Percentiles rank a stretch among this genome's conserved stretches.
phyloP scores from a whole-genome alignment of 2,113 vertebrate genomes.

The Ageneiosus marmoratus region DNA sequence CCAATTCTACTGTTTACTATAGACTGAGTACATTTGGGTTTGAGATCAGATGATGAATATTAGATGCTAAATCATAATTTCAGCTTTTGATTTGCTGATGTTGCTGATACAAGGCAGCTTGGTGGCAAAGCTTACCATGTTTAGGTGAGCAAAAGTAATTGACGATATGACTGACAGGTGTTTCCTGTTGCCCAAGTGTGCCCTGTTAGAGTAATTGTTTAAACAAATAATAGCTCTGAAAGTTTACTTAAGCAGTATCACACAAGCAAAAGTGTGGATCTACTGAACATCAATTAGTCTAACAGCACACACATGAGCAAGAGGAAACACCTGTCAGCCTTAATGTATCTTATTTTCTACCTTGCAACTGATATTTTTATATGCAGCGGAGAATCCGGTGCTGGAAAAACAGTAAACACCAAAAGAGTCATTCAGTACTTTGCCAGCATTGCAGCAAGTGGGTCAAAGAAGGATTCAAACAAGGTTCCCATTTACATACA shows the following conservation, averaged over 20 bases:
- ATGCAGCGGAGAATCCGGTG: conserved; percentile 91
- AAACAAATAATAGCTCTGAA: neutral
- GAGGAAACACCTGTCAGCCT: neutral
- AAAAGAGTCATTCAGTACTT: conserved; percentile 97
- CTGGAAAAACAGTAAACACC: conserved; percentile 96
- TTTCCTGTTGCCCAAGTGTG: neutral
- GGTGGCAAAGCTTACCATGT: neutral
- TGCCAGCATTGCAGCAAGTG: conserved; percentile 88
- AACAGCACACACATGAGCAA: neutral
- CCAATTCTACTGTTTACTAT: neutral
- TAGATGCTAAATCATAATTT: no score
- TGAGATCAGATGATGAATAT: neutral
- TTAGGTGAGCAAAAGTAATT: neutral
- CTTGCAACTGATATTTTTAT: neutral
- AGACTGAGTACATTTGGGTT: neutral
- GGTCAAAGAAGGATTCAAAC: conserved; percentile 80
- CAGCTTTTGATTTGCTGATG: no score
- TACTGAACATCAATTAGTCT: neutral
- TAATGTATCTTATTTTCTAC: neutral
- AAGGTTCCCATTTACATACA: conserved; percentile 72
- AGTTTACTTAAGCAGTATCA: neutral
- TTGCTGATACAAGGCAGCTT: neutral
- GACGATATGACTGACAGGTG: neutral
- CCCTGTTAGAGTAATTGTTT: neutral
- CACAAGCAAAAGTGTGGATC: no score